phyloP scores from a whole-genome alignment of 2,113 vertebrate species.

The Syngnathus floridae region DNA sequence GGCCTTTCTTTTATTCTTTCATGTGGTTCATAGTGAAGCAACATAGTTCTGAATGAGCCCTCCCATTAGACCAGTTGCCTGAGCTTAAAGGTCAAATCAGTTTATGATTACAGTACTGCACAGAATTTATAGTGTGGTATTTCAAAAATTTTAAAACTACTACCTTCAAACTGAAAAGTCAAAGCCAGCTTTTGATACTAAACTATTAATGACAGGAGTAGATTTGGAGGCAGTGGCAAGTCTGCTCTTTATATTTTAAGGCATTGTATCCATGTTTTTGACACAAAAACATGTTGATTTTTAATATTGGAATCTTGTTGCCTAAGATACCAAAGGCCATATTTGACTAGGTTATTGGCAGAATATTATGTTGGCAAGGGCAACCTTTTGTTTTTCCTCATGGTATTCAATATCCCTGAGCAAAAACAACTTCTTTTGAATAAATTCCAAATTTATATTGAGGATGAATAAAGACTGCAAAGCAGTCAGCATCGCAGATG shows the following conservation, averaged over 20 bases:
- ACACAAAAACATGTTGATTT: not conserved
- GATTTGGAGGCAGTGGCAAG: not conserved
- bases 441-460: not conserved
- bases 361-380: not conserved
- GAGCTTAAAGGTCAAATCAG: not conserved
- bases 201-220: not conserved
- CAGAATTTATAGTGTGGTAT: too few relatives aligned
- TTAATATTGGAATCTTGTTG: not conserved
- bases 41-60: not conserved
- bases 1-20: not conserved
- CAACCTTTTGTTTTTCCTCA: not conserved
- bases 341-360: not conserved
- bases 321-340: not conserved
- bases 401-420: not conserved
- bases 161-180: not conserved
- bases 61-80: not conserved
- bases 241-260: not conserved
- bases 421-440: not conserved
- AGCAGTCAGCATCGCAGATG: constrained; percentile 36
- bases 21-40: not conserved
- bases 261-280: not conserved
- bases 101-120: not conserved
- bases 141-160: not conserved
- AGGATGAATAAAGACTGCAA: not conserved
- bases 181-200: not conserved